Conservation (phyloP, 2,797 vertebrate species). For the Petrocephalus sullivani region DNA sequence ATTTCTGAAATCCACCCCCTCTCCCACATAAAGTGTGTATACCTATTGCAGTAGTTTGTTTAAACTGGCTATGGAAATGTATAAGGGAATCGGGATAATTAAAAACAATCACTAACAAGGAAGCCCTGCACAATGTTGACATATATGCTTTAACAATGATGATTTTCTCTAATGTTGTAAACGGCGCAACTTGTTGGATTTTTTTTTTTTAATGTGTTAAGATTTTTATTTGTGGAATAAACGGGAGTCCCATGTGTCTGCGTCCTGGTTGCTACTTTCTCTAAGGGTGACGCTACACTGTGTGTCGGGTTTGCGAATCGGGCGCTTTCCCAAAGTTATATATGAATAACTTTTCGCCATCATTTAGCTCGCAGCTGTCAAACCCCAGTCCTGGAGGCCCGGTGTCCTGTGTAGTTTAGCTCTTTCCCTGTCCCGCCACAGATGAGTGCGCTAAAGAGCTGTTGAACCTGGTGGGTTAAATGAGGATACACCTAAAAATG, state of each 20-base stretch:
- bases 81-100: not conserved
- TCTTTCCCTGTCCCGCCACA: too few species aligned
- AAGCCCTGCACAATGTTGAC: not conserved
- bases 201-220: not conserved
- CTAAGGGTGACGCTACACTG: not conserved
- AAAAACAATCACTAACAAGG: not conserved
- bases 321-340: not conserved
- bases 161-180: not conserved
- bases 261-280: not conserved
- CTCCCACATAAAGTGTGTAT: not conserved
- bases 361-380: too few species aligned
- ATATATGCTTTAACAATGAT: not conserved
- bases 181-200: not conserved
- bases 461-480: too few species aligned
- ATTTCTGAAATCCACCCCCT: conserved; percentile 6
- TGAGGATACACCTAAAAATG: too few species aligned
- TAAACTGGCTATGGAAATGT: not conserved
- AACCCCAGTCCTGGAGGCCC: too few species aligned
- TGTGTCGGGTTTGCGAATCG: not conserved
- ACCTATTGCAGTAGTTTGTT: not conserved
- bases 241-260: not conserved
- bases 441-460: too few species aligned
- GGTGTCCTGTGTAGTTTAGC: too few species aligned
- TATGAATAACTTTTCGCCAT: not conserved
- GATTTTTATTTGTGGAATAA: not conserved